Base-by-base conservation (phyloP, 2,113 vertebrate genomes). In the Saguinus imperator region DNA sequence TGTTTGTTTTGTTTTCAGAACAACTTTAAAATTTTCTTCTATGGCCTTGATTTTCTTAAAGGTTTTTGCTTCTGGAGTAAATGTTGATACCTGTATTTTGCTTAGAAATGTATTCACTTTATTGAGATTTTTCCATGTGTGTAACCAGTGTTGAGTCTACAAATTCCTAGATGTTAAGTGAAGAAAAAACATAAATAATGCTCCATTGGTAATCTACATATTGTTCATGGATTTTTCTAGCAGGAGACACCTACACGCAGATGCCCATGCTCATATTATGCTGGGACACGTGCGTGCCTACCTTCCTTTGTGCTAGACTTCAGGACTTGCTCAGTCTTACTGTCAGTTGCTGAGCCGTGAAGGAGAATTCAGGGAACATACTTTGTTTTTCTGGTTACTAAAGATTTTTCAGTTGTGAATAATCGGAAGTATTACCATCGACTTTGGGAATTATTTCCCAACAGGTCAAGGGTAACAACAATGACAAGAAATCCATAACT, bases 401-500 rank as follows among this genome's bases (percentile, higher is more conserved):
- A 93, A 61, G 48, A 79, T 90, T 86, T 95, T 61, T 66, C 50
- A 80, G 29, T 86, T 91, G 55, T 79, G 55, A 97, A 50, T 80
- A 89, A 92, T 8, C 23, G 29, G 87, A 96, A 95, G 77, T 77
- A 61, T 55, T 55, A 85, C 52, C n/a, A 86, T 40, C 37, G 87
- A 32, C 52, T 93, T 95, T 25, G 25, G 80, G 57, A 87, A 72
- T 93, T 6, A 57, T 94, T 96, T 97, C 86, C 88, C n/a, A 83
- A 85, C 35, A 73, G 64, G 72, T 73, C 91, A 91, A 96, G 50
- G 45, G 35, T 83, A 73, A 80, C 43, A 45, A 27, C 57, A 89
- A 85, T 50, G 58, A 95, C 82, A 88, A 97, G 93, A 98, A 95
- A 96, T 93, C 81, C 79, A 84, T 68, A 76, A 64, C 52, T 91